Percentiles rank a stretch among this genome's conserved stretches.
phyloP scores from a whole-genome alignment of 30 jellyfish, hydroid and myxozoan species.

The Pseudorhiza aurosa region DNA sequence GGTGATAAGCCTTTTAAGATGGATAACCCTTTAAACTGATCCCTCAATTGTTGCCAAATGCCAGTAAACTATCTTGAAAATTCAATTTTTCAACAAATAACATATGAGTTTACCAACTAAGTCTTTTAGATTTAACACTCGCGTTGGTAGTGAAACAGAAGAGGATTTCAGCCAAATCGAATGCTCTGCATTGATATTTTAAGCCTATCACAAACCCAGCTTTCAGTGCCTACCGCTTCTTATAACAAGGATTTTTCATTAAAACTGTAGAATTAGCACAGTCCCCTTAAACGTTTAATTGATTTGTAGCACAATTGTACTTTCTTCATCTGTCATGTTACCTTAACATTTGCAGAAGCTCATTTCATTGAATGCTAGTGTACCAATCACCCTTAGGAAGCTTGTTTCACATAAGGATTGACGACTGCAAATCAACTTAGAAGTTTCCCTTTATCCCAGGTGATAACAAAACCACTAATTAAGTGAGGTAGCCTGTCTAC shows the following conservation, averaged over 20 bases:
- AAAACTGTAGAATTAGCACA: not conserved
- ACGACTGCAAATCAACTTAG: too few species aligned
- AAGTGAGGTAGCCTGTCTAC: too few species aligned
- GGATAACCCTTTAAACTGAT: slow-evolving; percentile 2
- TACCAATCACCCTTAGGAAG: too few species aligned
- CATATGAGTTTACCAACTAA: not conserved
- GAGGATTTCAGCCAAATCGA: too few species aligned
- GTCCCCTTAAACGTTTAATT: not conserved
- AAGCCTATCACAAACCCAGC: not conserved
- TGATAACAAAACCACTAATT: too few species aligned
- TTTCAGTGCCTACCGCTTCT: not conserved
- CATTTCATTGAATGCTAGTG: too few species aligned
- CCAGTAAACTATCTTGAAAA: not conserved
- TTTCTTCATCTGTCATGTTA: too few species aligned
- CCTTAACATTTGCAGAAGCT: too few species aligned
- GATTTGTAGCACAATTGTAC: not conserved
- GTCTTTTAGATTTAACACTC: not conserved
- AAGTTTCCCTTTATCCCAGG: too few species aligned
- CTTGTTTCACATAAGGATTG: too few species aligned
- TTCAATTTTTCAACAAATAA: not conserved
- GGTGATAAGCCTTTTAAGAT: slow-evolving; percentile 1
- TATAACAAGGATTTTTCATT: not conserved
- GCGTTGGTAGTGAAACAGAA: too few species aligned
- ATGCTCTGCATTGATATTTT: too few species aligned
- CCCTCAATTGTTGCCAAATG: not conserved